Conservation (phyloP, 2,113 vertebrate species). For the Brachyhypopomus gauderio region DNA sequence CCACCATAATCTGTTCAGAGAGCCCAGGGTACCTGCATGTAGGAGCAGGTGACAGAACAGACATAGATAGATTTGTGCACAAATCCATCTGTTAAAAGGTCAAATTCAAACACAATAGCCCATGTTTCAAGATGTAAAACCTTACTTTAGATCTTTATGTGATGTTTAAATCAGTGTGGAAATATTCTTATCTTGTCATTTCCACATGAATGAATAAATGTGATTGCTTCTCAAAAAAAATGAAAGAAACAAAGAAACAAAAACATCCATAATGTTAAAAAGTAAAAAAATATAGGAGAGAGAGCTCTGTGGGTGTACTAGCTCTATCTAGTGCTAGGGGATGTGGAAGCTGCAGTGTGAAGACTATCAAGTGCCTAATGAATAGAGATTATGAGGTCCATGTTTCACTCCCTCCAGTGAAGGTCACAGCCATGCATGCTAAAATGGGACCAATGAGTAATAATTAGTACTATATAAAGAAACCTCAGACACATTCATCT, state of each 20-base stretch:
- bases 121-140: slow-evolving; percentile 28
- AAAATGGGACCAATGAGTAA: slow-evolving; percentile 54
- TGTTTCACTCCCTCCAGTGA: slow-evolving; percentile 35
- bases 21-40: slow-evolving; percentile 42
- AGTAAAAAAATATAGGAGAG: too few relatives aligned
- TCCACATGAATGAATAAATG: slow-evolving; percentile 40
- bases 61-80: slow-evolving; percentile 24
- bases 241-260: too few relatives aligned
- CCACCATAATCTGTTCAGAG: slow-evolving; percentile 56
- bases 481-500: slow-evolving; percentile 56
- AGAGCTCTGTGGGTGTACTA: too few relatives aligned
- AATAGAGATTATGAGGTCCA: slow-evolving; percentile 21
- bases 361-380: slow-evolving; percentile 13
- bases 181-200: slow-evolving; percentile 37
- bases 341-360: slow-evolving; percentile 4
- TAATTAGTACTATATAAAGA: slow-evolving; percentile 48
- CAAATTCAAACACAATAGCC: slow-evolving; percentile 39
- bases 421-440: slow-evolving; percentile 36
- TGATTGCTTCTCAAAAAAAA: slow-evolving; percentile 24
- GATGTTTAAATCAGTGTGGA: slow-evolving; percentile 28
- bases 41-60: slow-evolving; percentile 22
- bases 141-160: slow-evolving; percentile 10
- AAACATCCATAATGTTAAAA: too few relatives aligned
- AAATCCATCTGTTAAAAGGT: slow-evolving; percentile 45
- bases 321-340: neutral